These are phyloP conservation scores for Subacronicta megacephala DNA, from an alignment of 2,888 invertebrate genomes.

Conservation along the genomic window DNA sequence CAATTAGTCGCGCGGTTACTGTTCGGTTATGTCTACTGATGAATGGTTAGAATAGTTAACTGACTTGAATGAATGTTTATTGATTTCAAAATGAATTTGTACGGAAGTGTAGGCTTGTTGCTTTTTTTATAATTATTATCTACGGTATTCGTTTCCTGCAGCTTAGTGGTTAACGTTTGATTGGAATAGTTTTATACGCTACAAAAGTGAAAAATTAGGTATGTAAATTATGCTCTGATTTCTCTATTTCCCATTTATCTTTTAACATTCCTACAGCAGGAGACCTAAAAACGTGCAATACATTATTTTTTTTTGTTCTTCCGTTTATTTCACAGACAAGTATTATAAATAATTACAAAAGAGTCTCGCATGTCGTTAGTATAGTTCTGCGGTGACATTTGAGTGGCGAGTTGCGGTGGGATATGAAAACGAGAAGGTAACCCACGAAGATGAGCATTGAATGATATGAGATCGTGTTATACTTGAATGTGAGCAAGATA, in stretches of 20 bases:
- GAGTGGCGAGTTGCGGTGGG: conserved; percentile 57
- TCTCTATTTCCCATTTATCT: too few species aligned
- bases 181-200: too few species aligned
- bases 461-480: conserved; percentile 41
- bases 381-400: conserved; percentile 62
- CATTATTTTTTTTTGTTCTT: too few species aligned
- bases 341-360: conserved; percentile 22
- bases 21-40: conserved; percentile 12
- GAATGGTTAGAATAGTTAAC: conserved; percentile 14
- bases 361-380: conserved; percentile 40
- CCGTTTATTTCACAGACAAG: too few species aligned
- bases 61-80: conserved; percentile 32
- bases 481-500: conserved; percentile 13
- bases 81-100: conserved; percentile 19
- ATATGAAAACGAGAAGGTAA: conserved; percentile 59
- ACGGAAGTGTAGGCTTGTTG: conserved; percentile 8
- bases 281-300: too few species aligned
- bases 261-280: too few species aligned
- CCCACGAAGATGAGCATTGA: conserved; percentile 38
- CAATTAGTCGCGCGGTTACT: conserved; percentile 33
- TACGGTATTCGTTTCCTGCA: too few species aligned
- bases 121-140: not conserved
- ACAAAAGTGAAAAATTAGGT: too few species aligned
- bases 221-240: too few species aligned
- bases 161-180: too few species aligned